Evolutionary conservation across 2,888 invertebrate species (phyloP).

Genomic region (Apodemia hepburni): DNA sequence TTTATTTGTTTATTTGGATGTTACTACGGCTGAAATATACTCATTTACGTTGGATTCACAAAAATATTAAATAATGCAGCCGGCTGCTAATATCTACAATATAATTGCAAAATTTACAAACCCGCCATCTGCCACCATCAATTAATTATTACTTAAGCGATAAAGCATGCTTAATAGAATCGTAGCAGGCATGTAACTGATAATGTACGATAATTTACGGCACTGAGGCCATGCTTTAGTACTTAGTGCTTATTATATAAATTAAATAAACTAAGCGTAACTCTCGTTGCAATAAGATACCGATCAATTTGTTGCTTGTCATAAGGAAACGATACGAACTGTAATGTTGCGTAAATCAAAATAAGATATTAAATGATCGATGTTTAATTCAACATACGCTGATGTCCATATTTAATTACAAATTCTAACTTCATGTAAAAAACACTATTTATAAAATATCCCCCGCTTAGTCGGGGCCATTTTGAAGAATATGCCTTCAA

Average conservation of each 20-base stretch:
- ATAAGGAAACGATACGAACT: constrained; percentile 30
- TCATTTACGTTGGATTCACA: too few species aligned
- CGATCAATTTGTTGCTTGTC: constrained; percentile 34
- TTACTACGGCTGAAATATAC: too few species aligned
- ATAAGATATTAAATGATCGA: constrained; percentile 29
- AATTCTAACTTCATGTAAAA: not conserved
- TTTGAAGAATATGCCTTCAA: too few species aligned
- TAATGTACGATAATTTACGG: constrained; percentile 8
- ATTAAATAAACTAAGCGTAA: constrained; percentile 30
- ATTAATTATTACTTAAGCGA: not conserved
- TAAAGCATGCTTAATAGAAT: constrained; percentile 11
- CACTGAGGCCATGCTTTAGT: constrained; percentile 24
- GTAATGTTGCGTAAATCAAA: constrained; percentile 29
- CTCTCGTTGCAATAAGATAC: constrained; percentile 30
- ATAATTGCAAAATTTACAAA: not conserved
- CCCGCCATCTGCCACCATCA: not conserved
- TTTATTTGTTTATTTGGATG: too few species aligned
- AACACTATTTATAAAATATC: too few species aligned
- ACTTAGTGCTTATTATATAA: constrained; percentile 30
- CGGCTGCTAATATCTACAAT: not conserved
- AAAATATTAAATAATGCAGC: not conserved
- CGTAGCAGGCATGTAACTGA: constrained; percentile 11
- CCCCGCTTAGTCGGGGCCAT: too few species aligned
- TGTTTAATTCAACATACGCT: not conserved
- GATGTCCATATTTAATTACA: not conserved